These are phyloP conservation scores for Mythimna impura DNA, from an alignment of 2,888 invertebrate species.

Conservation along the genomic window DNA sequence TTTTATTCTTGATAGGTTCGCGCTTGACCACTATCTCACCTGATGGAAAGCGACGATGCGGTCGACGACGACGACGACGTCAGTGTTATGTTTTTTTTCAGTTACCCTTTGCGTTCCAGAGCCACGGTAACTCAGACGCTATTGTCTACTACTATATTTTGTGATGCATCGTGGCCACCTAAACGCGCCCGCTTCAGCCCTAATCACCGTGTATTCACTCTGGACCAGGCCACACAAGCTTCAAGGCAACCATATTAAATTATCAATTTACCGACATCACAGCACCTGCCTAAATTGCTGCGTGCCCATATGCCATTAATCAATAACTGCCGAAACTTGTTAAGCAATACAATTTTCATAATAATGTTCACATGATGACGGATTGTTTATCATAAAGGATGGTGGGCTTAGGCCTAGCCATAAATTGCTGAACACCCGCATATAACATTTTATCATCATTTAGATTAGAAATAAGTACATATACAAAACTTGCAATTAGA, in stretches of 20 bases:
- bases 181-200: neutral
- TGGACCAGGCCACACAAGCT: slow-evolving; percentile 17
- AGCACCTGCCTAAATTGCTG: slow-evolving; percentile 81
- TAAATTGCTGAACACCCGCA: slow-evolving; percentile 11
- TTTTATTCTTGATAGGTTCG: no score
- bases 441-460: slow-evolving; percentile 1
- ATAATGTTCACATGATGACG: slow-evolving; percentile 66
- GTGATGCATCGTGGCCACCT: neutral
- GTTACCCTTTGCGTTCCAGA: no score
- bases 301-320: slow-evolving; percentile 80
- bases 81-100: no score
- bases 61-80: no score
- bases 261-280: slow-evolving; percentile 76
- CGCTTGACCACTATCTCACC: no score
- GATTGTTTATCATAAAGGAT: slow-evolving; percentile 52
- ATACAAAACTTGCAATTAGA: neutral
- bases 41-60: no score
- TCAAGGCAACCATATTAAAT: slow-evolving; percentile 69
- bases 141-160: no score
- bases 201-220: no score
- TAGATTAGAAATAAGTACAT: neutral
- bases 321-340: slow-evolving; percentile 79
- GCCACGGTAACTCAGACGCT: no score
- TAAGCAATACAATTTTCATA: slow-evolving; percentile 72
- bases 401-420: slow-evolving; percentile 11